These are phyloP conservation scores for Orbicella faveolata DNA, from an alignment of 64 coral and sea anemone species.

Conservation along the genomic window DNA sequence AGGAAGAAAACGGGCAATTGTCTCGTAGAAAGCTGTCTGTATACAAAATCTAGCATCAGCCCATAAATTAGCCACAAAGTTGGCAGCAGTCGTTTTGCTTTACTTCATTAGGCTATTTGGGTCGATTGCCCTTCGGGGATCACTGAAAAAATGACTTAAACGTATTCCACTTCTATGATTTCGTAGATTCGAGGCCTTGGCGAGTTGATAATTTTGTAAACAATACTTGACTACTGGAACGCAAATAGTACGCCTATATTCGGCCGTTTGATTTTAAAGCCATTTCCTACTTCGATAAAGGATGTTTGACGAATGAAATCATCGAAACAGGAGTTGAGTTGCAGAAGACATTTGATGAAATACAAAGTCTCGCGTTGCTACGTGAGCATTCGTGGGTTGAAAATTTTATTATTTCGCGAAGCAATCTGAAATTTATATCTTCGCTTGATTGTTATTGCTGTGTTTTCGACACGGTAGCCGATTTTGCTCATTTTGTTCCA, in stretches of 20 bases:
- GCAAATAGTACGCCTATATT: background rate
- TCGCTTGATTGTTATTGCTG: background rate
- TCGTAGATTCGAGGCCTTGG: background rate
- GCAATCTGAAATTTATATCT: slow-evolving; percentile 6
- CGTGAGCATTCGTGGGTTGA: background rate
- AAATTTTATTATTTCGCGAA: background rate
- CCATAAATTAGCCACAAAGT: background rate
- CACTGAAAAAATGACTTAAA: background rate
- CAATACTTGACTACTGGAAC: slow-evolving; percentile 1
- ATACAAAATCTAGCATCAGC: background rate
- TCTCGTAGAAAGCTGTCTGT: slow-evolving; percentile 1
- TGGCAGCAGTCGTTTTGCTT: background rate
- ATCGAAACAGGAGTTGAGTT: slow-evolving; percentile 10
- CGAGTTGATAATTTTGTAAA: slow-evolving; percentile 28
- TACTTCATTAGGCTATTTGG: too few relatives aligned
- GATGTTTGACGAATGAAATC: slow-evolving; percentile 34
- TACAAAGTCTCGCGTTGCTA: background rate
- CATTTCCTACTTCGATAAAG: slow-evolving; percentile 8
- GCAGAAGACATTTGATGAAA: background rate
- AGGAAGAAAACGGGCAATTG: slow-evolving; percentile 3
- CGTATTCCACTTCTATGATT: background rate
- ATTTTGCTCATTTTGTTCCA: background rate
- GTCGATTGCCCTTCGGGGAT: background rate
- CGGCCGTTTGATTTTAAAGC: background rate
- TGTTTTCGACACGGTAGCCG: background rate